Evolutionary conservation across 2,888 invertebrate species (phyloP), one percentile per base, ranked within the genome.

Genomic region (Philereme transversata): DNA sequence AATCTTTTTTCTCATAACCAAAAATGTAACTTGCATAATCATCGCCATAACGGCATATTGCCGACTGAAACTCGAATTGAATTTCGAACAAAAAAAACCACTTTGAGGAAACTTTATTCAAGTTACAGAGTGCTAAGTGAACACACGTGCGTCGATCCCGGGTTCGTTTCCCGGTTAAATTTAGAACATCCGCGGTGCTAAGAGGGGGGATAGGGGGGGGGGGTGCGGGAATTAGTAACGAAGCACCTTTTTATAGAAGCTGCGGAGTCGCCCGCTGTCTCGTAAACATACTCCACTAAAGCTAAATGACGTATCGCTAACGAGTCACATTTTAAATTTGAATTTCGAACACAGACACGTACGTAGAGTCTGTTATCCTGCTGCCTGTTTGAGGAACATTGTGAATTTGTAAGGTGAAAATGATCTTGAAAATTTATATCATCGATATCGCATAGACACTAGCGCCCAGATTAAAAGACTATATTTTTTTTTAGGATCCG

Each of bases 241-340:
- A 84, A 88, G 85, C 81, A 81, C 88, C 90, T 91, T 90, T 91
- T 90, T 91, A 90, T 91, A 91, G 90, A 88, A 83, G 75, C 85
- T 79, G 79, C 79, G 79, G 76, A 78, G 81, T 68, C 69, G 63
- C 69, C 77, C 68, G 68, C 65, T 72, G 72, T 68, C 70, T 68
- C 70, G 68, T 72, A 68, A 71, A 71, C 68, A 70, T 66, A 71
- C 70, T 71, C 64, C 64, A 65, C 64, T 70, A 63, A 66, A 67
- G 65, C 67, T 68, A 70, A 70, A 70, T 70, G 70, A 70, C 65
- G 70, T 60, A 54, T 63, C 61, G 57, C 65, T 65, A 62, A 62
- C 64, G 65, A 65, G 64, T 61, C 64, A 57, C 54, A 59, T 57
- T 65, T 68, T 66, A 79, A 82, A 36, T 36, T 36, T 36, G 36